A percentile compares a stretch with the other conserved stretches of the same genome.
These are phyloP conservation scores for Limosa lapponica DNA, from an alignment of 2,797 vertebrate genomes.

Conservation along the genomic window DNA sequence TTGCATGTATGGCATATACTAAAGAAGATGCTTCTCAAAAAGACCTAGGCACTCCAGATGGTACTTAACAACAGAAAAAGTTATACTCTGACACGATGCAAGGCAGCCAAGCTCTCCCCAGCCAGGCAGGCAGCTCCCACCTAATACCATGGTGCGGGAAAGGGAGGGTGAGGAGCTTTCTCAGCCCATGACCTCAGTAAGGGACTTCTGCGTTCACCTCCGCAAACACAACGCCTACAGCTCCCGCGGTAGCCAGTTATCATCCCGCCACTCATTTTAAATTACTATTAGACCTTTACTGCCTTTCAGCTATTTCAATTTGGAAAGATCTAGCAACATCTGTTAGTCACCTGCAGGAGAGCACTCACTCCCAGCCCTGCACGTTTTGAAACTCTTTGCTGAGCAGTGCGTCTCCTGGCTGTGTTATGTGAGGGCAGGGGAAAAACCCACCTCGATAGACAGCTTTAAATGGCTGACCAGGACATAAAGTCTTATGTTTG, in stretches of 20 bases:
- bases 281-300: background rate
- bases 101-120: background rate
- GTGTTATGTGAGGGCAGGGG: background rate
- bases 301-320: background rate
- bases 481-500: background rate
- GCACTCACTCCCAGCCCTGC: background rate
- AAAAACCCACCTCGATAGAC: background rate
- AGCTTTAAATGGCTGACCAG: background rate
- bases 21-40: background rate
- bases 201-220: background rate
- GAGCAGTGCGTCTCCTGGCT: background rate
- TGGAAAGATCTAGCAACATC: background rate
- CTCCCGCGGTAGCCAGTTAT: background rate
- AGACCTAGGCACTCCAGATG: background rate
- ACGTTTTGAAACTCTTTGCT: background rate
- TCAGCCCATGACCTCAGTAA: background rate
- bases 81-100: background rate
- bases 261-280: background rate
- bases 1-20: background rate
- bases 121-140: background rate
- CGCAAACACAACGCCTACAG: background rate
- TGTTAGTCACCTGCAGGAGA: background rate
- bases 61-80: background rate
- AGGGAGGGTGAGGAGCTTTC: background rate
- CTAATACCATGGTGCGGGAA: rapidly evolving